Base-by-base conservation (phyloP, 2,113 vertebrate species). In the Falcunculus frontatus region DNA sequence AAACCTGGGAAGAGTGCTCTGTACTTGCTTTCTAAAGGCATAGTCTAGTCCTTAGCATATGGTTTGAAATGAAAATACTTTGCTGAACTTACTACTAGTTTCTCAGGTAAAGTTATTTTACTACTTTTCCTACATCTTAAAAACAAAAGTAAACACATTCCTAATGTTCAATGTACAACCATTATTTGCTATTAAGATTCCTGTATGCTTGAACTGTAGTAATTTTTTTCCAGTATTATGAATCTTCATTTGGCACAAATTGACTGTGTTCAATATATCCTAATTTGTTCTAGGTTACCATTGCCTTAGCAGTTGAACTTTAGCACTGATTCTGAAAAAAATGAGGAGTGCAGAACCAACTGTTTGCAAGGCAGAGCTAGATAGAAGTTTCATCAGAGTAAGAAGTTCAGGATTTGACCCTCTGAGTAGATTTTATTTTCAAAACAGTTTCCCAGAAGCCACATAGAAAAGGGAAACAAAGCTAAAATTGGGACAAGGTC, bases 401-500 rank as follows among this genome's bases (percentile, higher is more conserved):
- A 84, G 60, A 93, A 84, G 81, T 87, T 88, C 57, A 87, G 68
- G 37, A 96, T 94, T 90, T 96, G 53, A 87, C 67, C 10, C 73
- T 92, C 53, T 46, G 64, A 69, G 79, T 68, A 29, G 50, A 74
- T 90, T 82, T 96, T 95, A 68, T 95, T 94, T 96, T 93, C 85
- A 87, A 80, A 91, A 73, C 59, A 10, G 56, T 50, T 95, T 96
- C 84, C 95, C 92, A 87, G 89, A 94, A 97, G 85, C 56, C 74
- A 59, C 50, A 89, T 8, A 96, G 89, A 84, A 95, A 95, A 89
- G 67, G 69, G 90, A 96, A 96, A 94, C 90, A 93, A 94, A 97
- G 75, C 91, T 97, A 95, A 96, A 97, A 95, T 74, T 92, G 93
- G 93, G 80, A 92, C 91, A 95, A 97, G 93, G 96, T 96, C 94